phyloP scores from a whole-genome alignment of 2,888 invertebrate species.

The Tetropium fuscum region DNA sequence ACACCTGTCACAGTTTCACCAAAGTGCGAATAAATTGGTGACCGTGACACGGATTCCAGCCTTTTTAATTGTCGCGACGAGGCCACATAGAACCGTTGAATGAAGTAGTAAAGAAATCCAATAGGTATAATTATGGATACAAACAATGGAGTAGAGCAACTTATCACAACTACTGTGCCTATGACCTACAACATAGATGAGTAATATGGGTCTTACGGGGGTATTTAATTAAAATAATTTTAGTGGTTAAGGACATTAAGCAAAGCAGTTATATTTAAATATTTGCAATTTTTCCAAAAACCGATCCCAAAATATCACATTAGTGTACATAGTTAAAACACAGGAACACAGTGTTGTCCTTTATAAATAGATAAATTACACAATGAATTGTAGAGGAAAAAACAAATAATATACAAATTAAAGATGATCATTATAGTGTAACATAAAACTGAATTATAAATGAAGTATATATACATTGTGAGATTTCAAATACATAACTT shows the following conservation, averaged over 20 bases:
- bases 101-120: constrained; percentile 84
- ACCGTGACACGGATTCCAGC: constrained; percentile 92
- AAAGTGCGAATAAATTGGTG: constrained; percentile 97
- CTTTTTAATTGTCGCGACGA: constrained; percentile 95
- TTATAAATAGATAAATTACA: too few species aligned
- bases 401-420: too few species aligned
- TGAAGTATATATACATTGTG: too few species aligned
- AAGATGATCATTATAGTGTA: too few species aligned
- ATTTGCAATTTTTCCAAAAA: constrained; percentile 13
- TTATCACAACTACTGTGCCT: constrained; percentile 88
- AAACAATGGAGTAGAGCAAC: constrained; percentile 87
- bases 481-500: too few species aligned
- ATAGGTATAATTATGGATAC: constrained; percentile 84
- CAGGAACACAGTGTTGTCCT: not conserved
- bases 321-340: constrained; percentile 3
- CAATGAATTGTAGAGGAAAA: too few species aligned
- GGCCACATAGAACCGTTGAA: constrained; percentile 94
- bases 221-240: not conserved
- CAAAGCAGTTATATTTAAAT: constrained; percentile 64
- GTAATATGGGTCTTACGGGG: constrained; percentile 5
- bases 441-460: too few species aligned
- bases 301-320: too few species aligned
- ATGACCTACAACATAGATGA: constrained; percentile 74
- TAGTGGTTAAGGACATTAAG: constrained; percentile 16
- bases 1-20: constrained; percentile 93